Evolutionary conservation across 92 coral and sea anemone species (phyloP), one percentile per base, ranked within the genome.

Genomic region (Nematostella vectensis): DNA sequence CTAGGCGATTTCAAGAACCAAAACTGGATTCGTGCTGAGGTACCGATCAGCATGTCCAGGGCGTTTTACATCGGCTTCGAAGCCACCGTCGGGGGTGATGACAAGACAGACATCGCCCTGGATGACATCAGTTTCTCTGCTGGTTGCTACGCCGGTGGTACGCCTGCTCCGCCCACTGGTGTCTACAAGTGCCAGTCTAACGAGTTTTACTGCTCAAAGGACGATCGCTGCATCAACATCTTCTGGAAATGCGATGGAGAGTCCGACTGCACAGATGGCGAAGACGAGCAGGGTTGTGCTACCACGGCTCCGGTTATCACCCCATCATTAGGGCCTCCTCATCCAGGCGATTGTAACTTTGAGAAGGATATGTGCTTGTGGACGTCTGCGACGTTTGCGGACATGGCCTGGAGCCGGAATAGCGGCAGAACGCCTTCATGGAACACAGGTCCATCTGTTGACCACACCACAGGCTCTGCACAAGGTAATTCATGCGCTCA

Each of bases 71-170:
- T 86, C 42, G 88, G 78, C 4, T 74, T 91, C 31, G 93, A 86
- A 52, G 98, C 68, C 2, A 56, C 75, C 17, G 86, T 91, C 29
- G 98, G 98, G 47, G 77, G 77, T 11, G 79, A 88, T 43, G 98
- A 91, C 70, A 91, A 82, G 53, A 80, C 93, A 2, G 98, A 91
- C 65, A 78, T 91, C 37, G 88, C 95, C 8, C 52, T 91, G 28
- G 98, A 91, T 69, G 98, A 91, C 64, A 70, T 82, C 52, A 91
- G 98, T 58, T 91, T 77, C 56, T 86, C 98, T 8, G 88, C 78
- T 4, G 98, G 98, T 27, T 91, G 98, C 47, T 76, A 70, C 20
- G 12, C 4, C 9, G 77, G 68, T 17, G 86, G 75, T 4, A 79
- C 86, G 10, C 75, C 75, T 1, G 51, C 86, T 23, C 79, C 80